Evolutionary conservation across 2,888 invertebrate species (phyloP), one percentile per base, ranked within the genome.

Genomic region (Heliconius hortense): DNA sequence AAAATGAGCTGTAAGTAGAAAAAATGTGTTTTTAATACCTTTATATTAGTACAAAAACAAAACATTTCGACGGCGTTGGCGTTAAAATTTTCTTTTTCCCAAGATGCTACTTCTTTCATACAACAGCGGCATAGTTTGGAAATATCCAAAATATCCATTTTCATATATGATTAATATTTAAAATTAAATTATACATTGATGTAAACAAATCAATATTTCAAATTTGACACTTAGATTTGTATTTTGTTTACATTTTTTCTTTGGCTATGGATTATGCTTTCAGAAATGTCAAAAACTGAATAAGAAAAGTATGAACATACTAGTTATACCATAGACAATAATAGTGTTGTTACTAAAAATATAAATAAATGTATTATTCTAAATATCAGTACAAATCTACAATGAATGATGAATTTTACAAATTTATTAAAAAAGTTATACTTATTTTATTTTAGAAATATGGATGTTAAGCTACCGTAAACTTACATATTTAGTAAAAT

Each of bases 71-170:
- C 84, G 0, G 83, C 82, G 82, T 83, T 84, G 0, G 81, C 63
- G 73, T 87, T 84, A 31, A 89, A 88, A 78, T 89, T 88, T 26
- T 89, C 88, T 39, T 80, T 86, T 79, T 93, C 92, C 87, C 88
- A 89, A 0, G 88, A 84, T 3, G 88, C 85, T n/a, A 91, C 86
- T 81, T 90, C 89, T 82, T 89, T 91, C 89, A 92, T 92, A 84
- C 93, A 93, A 79, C 92, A 87, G 39, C 93, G 88, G 78, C 93
- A 93, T 71, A 90, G 77, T 62, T 80, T 86, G 8, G 86, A 82
- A 56, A 88, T 81, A 78, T 92, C 88, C 90, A 86, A 82, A 56
- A 88, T 81, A 78, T 92, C 88, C 91, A 92, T 92, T 78, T 77
- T 81, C 31, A 21, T 70, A 24, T 67, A 63, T 39, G 35, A n/a